phyloP scores from a whole-genome alignment of 2,888 invertebrate species.

The Clivina fossor region DNA sequence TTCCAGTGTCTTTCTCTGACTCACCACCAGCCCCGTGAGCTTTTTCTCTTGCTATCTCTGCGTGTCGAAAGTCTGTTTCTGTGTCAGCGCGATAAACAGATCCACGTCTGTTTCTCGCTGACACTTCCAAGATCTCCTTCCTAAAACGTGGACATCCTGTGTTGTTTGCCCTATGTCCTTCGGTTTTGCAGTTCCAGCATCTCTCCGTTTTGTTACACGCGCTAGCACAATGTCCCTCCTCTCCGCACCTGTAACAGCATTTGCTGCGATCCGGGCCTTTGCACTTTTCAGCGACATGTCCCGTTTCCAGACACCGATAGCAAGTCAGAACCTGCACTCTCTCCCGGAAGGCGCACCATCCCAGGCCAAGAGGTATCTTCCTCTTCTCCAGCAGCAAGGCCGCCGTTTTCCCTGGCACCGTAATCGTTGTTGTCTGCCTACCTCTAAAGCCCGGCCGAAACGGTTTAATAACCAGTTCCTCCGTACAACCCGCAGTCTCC shows the following conservation, averaged over 20 bases:
- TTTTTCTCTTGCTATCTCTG: too few relatives aligned
- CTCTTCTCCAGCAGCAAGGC: background rate
- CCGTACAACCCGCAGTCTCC: background rate
- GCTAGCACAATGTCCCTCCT: conserved; percentile 11
- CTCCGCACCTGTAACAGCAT: conserved; percentile 19
- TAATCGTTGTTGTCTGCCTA: conserved; percentile 26
- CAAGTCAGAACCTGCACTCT: conserved; percentile 12
- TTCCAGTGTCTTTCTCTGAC: too few relatives aligned
- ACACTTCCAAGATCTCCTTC: too few relatives aligned
- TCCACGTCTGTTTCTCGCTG: too few relatives aligned
- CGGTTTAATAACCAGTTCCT: conserved; percentile 14
- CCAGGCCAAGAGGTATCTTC: conserved; percentile 32
- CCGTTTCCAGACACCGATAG: conserved; percentile 16
- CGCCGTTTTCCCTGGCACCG: conserved; percentile 3
- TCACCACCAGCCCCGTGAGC: too few relatives aligned
- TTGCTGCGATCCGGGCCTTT: conserved; percentile 20
- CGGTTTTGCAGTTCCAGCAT: background rate
- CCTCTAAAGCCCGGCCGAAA: conserved; percentile 30
- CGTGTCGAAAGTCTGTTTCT: too few relatives aligned
- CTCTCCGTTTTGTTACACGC: background rate
- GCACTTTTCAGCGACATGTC: conserved; percentile 16
- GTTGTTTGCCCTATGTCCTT: background rate
- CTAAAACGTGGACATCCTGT: background rate
- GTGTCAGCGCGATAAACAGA: too few relatives aligned
- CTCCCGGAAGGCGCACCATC: conserved; percentile 14